Evolutionary conservation across 2,888 invertebrate species (phyloP), one percentile per base, ranked within the genome.

Genomic region (Eilema caniola): DNA sequence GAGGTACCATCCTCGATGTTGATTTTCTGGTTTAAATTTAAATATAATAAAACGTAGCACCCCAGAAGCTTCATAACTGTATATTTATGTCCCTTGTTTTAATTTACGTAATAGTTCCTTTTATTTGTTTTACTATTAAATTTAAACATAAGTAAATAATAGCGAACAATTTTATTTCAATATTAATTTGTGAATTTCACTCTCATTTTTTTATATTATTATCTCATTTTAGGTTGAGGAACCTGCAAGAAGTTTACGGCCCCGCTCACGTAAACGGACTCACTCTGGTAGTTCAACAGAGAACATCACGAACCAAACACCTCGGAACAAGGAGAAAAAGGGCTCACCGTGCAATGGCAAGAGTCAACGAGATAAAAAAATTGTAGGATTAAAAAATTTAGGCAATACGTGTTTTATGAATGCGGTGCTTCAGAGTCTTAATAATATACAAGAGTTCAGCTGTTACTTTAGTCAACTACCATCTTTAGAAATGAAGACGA

Each of bases 341-440:
- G 73, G 76, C 33, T 90, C 90, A 8, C 86, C 90, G 7, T 89
- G 88, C 72, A 95, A 94, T 59, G 94, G 95, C 56, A 96, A 95
- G 85, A 93, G 88, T 82, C 95, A 94, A 83, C 92, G 95, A 83
- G 96, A 96, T 75, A 96, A 96, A 85, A 96, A 93, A 85, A 96
- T 97, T 72, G 97, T 97, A 82, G 98, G 98, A 56, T 94, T 98
- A 86, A 96, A 97, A 86, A 98, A 98, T 94, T 95, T 98, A 88
- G 98, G 98, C 80, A 98, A 98, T 89, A 98, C 98, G 66, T 98
- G 98, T 90, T 98, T 98, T 88, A 98, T 98, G 98, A 98, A 98
- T 92, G 97, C 97, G 25, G 98, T 98, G 72, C 93, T 98, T 73
- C 98, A 98, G 89, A 97, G 97, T 81, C 95, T 98, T 92, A 98